Evolutionary conservation across 2,797 vertebrate species (phyloP).

Genomic region (Lagorchestes hirsutus): DNA sequence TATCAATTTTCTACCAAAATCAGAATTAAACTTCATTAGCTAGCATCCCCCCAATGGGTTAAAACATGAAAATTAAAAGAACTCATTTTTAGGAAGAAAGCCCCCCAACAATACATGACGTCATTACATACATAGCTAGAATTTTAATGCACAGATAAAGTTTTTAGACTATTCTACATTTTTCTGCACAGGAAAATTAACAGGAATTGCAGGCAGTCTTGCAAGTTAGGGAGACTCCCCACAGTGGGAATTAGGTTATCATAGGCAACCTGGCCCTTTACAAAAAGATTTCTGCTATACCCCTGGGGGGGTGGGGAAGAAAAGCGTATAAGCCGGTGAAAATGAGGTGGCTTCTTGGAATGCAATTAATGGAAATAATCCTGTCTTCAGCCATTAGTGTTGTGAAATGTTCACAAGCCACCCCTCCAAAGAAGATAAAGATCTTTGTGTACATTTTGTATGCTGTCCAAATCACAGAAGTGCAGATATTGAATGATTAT

Average conservation of each 20-base stretch:
- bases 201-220: too few relatives aligned
- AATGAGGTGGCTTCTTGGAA: background rate
- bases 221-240: too few relatives aligned
- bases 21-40: background rate
- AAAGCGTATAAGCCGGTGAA: background rate
- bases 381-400: slow-evolving; percentile 19
- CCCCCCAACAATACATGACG: too few relatives aligned
- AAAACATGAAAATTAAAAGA: too few relatives aligned
- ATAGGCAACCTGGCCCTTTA: background rate
- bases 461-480: slow-evolving; percentile 36
- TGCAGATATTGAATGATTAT: slow-evolving; percentile 9
- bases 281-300: background rate
- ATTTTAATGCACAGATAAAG: too few relatives aligned
- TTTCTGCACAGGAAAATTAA: too few relatives aligned
- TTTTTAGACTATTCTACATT: too few relatives aligned
- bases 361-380: background rate
- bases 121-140: too few relatives aligned
- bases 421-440: background rate
- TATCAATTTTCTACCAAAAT: background rate
- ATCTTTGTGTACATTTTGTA: slow-evolving; percentile 34
- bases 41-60: too few relatives aligned
- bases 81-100: too few relatives aligned
- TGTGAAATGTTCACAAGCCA: slow-evolving; percentile 2
- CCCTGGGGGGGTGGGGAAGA: background rate
- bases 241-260: too few relatives aligned